Base-by-base conservation (phyloP, 2,888 invertebrate genomes). In the Rhagium mordax region DNA sequence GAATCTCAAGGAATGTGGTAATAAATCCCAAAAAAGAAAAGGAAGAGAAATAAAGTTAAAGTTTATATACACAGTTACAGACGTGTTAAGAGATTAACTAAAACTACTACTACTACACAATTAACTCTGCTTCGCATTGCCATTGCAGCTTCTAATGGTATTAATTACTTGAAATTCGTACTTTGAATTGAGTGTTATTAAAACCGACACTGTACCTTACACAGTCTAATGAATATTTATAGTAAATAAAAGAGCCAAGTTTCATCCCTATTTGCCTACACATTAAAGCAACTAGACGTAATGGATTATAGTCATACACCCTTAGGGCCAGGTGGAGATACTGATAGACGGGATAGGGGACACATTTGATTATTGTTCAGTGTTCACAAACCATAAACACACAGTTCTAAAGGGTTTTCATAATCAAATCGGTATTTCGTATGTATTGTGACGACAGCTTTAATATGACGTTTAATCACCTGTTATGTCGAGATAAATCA, bases 181-280 rank as follows among this genome's bases (percentile, higher is more conserved):
- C 33, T 33, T 33, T 33, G 33, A 33, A 33, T 33, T 33, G 33
- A 13, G 33, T 13, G 13, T 33, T 33, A 33, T 33, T 33, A 33
- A 33, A 33, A 33, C 33, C 33, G 33, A 13, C 10, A 33, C 13
- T 33, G 33, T 33, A 33, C 33, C 33, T 33, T 33, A 10, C 33
- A 33, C 33, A 33, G 33, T 33, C 33, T 33, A 33, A 33, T 49
- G 49, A 49, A 13, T 15, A 49, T 49, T 49, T 18, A 49, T 7
- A 49, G 49, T 16, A 18, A 15, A 49, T 16, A 15, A 18, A 15
- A 16, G 15, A 18, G 16, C 49, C n/a, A 49, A 49, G 49, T 18
- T 53, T 13, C 33, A 21, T 53, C 53, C 53, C 53, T 33, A 53
- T 53, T 53, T n/a, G 53, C 18, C 20, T 53, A 33, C 53, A 53